These are phyloP conservation scores for Ganaspis brasiliensis DNA, from an alignment of 2,888 invertebrate species.

Conservation along the genomic window DNA sequence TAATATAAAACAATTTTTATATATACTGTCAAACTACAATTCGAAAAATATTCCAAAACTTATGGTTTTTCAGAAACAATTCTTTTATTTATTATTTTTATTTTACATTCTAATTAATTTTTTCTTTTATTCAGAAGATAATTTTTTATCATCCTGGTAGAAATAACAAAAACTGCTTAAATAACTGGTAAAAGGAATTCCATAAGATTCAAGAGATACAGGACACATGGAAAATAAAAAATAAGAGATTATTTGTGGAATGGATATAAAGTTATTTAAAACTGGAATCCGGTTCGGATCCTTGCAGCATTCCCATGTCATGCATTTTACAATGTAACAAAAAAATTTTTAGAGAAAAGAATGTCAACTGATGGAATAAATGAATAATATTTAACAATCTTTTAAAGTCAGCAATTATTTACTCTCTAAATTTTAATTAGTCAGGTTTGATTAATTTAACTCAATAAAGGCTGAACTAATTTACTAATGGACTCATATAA, in stretches of 20 bases:
- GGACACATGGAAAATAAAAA: slow-evolving; percentile 29
- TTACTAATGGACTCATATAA: too few relatives aligned
- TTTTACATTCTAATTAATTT: not conserved
- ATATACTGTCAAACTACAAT: too few relatives aligned
- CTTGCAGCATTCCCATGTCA: slow-evolving; percentile 38
- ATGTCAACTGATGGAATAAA: not conserved
- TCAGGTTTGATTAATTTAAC: too few relatives aligned
- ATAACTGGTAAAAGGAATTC: slow-evolving; percentile 16
- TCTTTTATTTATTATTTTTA: too few relatives aligned
- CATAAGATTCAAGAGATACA: slow-evolving; percentile 24
- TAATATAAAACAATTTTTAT: not conserved
- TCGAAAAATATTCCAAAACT: not conserved
- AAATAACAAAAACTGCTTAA: slow-evolving; percentile 3
- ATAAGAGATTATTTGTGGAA: slow-evolving; percentile 25
- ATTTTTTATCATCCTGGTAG: slow-evolving; percentile 9
- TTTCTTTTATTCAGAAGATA: not conserved
- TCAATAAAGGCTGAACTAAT: too few relatives aligned
- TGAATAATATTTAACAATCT: not conserved
- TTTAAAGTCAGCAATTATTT: too few relatives aligned
- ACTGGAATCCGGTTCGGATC: slow-evolving; percentile 34
- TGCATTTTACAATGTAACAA: slow-evolving; percentile 4
- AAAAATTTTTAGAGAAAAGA: slow-evolving; percentile 8
- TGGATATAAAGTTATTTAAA: slow-evolving; percentile 28
- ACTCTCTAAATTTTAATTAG: too few relatives aligned
- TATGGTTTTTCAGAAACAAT: too few relatives aligned